These are phyloP conservation scores for Magallana angulata DNA, from an alignment of 1,140 invertebrate genomes.

Conservation along the genomic window DNA sequence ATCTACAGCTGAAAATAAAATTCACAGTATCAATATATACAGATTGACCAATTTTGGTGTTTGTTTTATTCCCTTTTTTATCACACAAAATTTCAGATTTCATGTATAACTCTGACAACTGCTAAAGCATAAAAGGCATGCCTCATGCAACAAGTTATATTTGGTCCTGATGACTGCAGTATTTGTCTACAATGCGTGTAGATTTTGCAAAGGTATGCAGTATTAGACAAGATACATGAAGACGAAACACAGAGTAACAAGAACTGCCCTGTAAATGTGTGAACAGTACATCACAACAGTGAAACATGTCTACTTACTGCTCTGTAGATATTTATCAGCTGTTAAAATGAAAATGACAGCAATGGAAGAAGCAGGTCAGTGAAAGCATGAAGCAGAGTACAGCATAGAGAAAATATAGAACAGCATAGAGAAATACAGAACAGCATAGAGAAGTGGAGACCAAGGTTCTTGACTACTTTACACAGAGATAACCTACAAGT, in stretches of 20 bases:
- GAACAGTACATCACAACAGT: constrained; percentile 18
- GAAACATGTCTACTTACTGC: constrained; percentile 37
- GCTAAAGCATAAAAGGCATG: constrained; percentile 21
- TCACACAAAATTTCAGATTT: background rate
- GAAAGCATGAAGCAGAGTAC: constrained; percentile 29
- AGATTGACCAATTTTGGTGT: background rate
- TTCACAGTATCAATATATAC: no score
- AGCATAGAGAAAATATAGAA: constrained; percentile 26
- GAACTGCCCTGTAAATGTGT: constrained; percentile 16
- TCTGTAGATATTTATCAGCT: constrained; percentile 36
- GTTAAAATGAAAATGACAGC: constrained; percentile 38
- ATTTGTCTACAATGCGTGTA: constrained; percentile 22
- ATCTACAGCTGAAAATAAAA: background rate
- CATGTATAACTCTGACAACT: constrained; percentile 29
- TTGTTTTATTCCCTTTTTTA: background rate
- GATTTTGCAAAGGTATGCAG: background rate
- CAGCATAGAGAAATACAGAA: constrained; percentile 21
- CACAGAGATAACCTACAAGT: constrained; percentile 12
- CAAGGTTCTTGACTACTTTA: background rate
- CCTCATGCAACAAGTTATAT: background rate
- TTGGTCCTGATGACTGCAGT: background rate
- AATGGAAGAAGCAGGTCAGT: constrained; percentile 29
- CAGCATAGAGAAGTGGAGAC: background rate
- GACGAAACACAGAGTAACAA: background rate
- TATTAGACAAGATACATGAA: background rate